These are phyloP conservation scores for Timandra comae DNA, from an alignment of 2,888 invertebrate genomes.

Conservation along the genomic window DNA sequence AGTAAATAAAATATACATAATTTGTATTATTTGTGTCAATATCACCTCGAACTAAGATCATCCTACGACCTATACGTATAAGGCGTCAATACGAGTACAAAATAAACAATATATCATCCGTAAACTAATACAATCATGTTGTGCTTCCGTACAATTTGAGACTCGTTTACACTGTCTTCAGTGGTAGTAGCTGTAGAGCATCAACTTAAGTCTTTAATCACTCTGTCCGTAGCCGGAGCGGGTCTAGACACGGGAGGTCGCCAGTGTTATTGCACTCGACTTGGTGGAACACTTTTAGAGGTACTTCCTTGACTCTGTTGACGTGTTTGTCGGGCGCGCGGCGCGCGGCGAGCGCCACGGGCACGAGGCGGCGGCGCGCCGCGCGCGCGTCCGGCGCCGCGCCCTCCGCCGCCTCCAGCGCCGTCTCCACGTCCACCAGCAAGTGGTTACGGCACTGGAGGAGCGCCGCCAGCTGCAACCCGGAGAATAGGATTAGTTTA, in stretches of 20 bases:
- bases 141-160: too few relatives aligned
- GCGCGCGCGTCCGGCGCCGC: slow-evolving; percentile 34
- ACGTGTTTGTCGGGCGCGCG: slow-evolving; percentile 13
- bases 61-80: too few relatives aligned
- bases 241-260: slow-evolving; percentile 58
- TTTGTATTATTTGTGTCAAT: too few relatives aligned
- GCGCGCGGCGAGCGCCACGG: slow-evolving; percentile 34
- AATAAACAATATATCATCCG: too few relatives aligned
- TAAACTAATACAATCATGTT: too few relatives aligned
- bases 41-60: too few relatives aligned
- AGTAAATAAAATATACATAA: too few relatives aligned
- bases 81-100: too few relatives aligned
- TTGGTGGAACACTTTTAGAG: slow-evolving; percentile 59
- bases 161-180: slow-evolving; percentile 14
- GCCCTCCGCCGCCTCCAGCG: slow-evolving; percentile 61
- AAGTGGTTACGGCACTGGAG: slow-evolving; percentile 66
- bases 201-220: slow-evolving; percentile 54
- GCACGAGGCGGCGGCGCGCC: slow-evolving; percentile 44
- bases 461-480: slow-evolving; percentile 56
- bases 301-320: slow-evolving; percentile 55
- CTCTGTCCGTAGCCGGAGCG: slow-evolving; percentile 58
- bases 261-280: slow-evolving; percentile 43
- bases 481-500: too few relatives aligned
- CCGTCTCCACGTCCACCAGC: slow-evolving; percentile 69
- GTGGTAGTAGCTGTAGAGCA: slow-evolving; percentile 53